These are phyloP conservation scores for Actias luna DNA, from an alignment of 2,888 invertebrate genomes.

Conservation along the genomic window DNA sequence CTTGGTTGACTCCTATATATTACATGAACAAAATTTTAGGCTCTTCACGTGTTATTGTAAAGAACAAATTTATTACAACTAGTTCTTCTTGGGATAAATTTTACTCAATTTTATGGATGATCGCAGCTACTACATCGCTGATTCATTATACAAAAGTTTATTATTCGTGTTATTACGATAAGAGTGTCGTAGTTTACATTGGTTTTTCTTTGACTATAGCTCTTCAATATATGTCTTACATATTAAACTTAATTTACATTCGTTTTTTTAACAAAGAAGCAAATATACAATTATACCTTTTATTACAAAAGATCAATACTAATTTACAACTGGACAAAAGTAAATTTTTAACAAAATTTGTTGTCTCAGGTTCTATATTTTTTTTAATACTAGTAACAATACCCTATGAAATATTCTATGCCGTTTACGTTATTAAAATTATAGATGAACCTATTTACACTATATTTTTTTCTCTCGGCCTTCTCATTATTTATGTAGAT, in stretches of 20 bases:
- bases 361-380: conserved; percentile 28
- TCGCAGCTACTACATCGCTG: conserved; percentile 28
- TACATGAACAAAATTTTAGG: conserved; percentile 34
- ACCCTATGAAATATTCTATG: conserved; percentile 28
- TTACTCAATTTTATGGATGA: conserved; percentile 35
- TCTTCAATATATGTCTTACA: conserved; percentile 30
- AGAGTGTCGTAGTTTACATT: conserved; percentile 23
- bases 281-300: conserved; percentile 30
- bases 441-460: conserved; percentile 28
- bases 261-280: conserved; percentile 29
- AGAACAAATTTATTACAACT: conserved; percentile 26
- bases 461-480: conserved; percentile 22
- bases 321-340: conserved; percentile 27
- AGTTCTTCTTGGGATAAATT: conserved; percentile 30
- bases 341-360: conserved; percentile 26
- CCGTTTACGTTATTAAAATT: conserved; percentile 21
- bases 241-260: conserved; percentile 28
- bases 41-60: conserved; percentile 32
- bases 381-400: conserved; percentile 21
- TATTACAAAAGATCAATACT: conserved; percentile 38
- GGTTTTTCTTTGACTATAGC: conserved; percentile 21
- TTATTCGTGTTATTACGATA: conserved; percentile 25
- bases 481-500: conserved; percentile 33
- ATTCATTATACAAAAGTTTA: conserved; percentile 26
- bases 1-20: conserved; percentile 35